These are phyloP conservation scores for Gastracanthus pulcherrimus DNA, from an alignment of 2,888 invertebrate genomes.

Conservation along the genomic window DNA sequence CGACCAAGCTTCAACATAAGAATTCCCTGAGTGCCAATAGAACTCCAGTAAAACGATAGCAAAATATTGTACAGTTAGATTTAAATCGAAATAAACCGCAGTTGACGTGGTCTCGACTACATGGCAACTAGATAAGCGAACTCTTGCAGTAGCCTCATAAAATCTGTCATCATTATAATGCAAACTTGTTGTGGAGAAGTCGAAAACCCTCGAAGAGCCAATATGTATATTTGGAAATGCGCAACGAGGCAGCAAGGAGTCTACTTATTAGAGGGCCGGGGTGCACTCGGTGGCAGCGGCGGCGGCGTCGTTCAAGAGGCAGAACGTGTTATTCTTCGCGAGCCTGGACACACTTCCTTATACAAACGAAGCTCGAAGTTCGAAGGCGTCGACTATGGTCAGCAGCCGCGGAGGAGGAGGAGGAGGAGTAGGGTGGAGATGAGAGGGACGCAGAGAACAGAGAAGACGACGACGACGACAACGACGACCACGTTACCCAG, in stretches of 20 bases:
- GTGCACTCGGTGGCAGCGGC: conserved; percentile 6
- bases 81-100: neutral
- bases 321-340: conserved; percentile 75
- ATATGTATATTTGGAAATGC: conserved; percentile 31
- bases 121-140: too few relatives aligned
- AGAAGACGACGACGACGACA: conserved; percentile 62
- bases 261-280: conserved; percentile 49
- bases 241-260: conserved; percentile 42
- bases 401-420: conserved; percentile 38
- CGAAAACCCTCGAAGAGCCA: neutral
- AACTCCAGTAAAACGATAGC: too few relatives aligned
- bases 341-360: conserved; percentile 71
- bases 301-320: conserved; percentile 65
- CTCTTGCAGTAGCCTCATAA: neutral
- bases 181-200: neutral
- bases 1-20: too few relatives aligned
- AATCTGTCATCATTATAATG: neutral
- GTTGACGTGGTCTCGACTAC: neutral
- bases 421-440: conserved; percentile 40
- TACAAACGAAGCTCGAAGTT: conserved; percentile 73
- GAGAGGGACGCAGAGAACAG: conserved; percentile 39
- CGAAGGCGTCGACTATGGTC: conserved; percentile 55
- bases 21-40: too few relatives aligned
- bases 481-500: conserved; percentile 69
- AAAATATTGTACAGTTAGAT: too few relatives aligned